phyloP scores from a whole-genome alignment of 2,113 vertebrate species.

The Trichomycterus rosablanca region DNA sequence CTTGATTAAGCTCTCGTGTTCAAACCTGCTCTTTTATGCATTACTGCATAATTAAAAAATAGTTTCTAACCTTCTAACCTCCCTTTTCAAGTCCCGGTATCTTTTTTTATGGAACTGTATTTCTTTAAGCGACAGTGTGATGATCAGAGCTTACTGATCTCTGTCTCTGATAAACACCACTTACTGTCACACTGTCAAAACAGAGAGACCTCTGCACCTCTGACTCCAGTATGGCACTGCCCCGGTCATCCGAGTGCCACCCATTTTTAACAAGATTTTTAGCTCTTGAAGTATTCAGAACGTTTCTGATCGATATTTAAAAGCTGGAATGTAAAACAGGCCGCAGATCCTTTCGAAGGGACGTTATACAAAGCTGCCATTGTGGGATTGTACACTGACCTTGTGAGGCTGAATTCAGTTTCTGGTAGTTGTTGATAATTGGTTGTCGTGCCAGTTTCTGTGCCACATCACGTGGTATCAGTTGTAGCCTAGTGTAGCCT shows the following conservation, averaged over 20 bases:
- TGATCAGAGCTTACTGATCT: no score
- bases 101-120: not conserved
- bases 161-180: no score
- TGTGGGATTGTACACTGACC: constrained; percentile 7
- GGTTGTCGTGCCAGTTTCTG: not conserved
- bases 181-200: not conserved
- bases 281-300: constrained; percentile 3
- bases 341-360: constrained; percentile 13
- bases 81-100: not conserved
- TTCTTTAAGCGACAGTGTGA: no score
- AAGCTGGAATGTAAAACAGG: constrained; percentile 4
- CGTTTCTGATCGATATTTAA: not conserved
- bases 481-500: no score
- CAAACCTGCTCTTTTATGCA: not conserved
- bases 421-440: not conserved
- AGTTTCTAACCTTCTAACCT: constrained; percentile 1
- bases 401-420: not conserved
- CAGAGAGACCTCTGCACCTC: no score
- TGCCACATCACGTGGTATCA: no score
- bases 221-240: not conserved
- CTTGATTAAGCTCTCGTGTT: not conserved
- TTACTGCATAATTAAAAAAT: not conserved
- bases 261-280: not conserved
- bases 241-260: not conserved
- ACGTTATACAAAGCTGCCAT: constrained; percentile 5